A percentile compares a stretch with the other conserved stretches of the same genome.
phyloP scores from a whole-genome alignment of 2,888 invertebrate species.

The Diaphora mendica region DNA sequence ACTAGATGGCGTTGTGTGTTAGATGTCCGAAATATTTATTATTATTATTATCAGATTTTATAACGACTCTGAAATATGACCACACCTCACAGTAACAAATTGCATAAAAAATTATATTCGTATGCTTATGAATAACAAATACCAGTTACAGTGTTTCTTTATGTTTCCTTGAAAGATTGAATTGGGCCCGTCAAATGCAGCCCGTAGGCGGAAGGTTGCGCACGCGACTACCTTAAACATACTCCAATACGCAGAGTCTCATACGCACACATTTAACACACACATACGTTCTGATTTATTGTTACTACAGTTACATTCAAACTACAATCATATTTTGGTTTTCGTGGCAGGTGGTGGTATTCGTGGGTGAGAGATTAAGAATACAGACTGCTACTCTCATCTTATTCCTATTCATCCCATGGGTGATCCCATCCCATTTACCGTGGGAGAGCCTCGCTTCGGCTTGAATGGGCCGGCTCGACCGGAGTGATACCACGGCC shows the following conservation, averaged over 20 bases:
- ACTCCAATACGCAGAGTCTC: not conserved
- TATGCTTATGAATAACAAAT: slow-evolving; percentile 12
- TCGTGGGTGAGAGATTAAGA: too few relatives aligned
- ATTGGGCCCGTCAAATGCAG: slow-evolving; percentile 29
- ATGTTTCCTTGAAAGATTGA: slow-evolving; percentile 45
- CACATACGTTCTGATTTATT: not conserved
- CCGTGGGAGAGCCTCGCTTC: too few relatives aligned
- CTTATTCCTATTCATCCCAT: too few relatives aligned
- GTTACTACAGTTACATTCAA: not conserved
- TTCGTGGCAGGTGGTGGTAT: too few relatives aligned
- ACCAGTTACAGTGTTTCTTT: slow-evolving; percentile 35
- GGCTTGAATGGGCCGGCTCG: too few relatives aligned
- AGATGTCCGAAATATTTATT: too few relatives aligned
- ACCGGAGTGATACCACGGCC: too few relatives aligned
- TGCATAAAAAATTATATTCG: not conserved
- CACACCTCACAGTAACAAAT: not conserved
- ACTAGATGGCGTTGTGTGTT: too few relatives aligned
- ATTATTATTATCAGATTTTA: not conserved
- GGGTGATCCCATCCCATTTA: too few relatives aligned
- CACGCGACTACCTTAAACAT: slow-evolving; percentile 46
- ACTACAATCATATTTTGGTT: not conserved
- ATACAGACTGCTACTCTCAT: too few relatives aligned
- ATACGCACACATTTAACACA: not conserved
- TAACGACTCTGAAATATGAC: not conserved
- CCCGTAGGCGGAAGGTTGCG: slow-evolving; percentile 41